Evolutionary conservation across 2,797 vertebrate genomes (phyloP).

Genomic region (Ara ararauna): DNA sequence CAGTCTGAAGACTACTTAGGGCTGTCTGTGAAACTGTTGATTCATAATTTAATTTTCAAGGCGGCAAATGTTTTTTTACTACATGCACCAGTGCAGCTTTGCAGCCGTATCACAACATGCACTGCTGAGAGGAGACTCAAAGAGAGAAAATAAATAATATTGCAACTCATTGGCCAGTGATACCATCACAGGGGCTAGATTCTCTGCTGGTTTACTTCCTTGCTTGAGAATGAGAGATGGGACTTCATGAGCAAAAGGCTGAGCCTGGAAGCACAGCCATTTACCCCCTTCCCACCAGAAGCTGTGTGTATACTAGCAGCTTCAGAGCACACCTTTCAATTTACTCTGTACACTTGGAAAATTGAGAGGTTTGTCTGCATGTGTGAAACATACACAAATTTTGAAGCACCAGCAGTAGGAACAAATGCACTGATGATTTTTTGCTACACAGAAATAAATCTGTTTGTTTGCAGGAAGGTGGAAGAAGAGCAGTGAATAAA

Average conservation of each 20-base stretch:
- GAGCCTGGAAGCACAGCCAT: background rate
- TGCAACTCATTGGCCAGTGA: background rate
- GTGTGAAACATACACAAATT: background rate
- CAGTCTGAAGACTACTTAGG: background rate
- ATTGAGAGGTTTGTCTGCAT: background rate
- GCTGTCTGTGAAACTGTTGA: background rate
- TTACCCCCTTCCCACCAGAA: background rate
- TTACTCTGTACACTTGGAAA: background rate
- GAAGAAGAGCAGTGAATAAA: background rate
- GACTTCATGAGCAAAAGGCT: background rate
- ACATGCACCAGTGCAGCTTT: background rate
- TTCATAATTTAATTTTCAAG: background rate
- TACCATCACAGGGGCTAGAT: background rate
- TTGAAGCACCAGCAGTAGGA: background rate
- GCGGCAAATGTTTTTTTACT: background rate
- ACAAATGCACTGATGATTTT: background rate
- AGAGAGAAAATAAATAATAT: background rate
- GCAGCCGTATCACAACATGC: rapidly evolving
- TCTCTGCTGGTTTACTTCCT: background rate
- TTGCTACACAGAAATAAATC: background rate
- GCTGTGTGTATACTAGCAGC: background rate
- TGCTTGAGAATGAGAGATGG: background rate
- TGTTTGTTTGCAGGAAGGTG: background rate
- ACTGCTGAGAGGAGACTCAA: background rate
- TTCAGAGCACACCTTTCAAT: background rate